Evolutionary conservation across 2,113 vertebrate genomes (phyloP).

Genomic region (Cebus imitator): DNA sequence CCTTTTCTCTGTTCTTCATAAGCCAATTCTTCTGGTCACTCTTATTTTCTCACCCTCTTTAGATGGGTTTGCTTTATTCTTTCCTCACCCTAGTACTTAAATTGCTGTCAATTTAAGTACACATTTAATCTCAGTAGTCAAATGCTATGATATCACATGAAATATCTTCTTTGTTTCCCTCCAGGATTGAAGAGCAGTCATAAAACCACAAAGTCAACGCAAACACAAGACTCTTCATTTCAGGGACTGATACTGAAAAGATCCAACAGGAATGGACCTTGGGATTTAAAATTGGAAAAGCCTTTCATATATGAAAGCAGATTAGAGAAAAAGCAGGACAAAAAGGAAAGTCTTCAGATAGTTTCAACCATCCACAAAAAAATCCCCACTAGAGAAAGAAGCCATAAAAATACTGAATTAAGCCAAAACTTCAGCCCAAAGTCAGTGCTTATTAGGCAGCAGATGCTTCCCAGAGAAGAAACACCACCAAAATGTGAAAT

Average conservation of each 20-base stretch:
- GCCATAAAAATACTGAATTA: constrained; percentile 55
- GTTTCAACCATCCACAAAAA: constrained; percentile 33
- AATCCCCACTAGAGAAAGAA: constrained; percentile 37
- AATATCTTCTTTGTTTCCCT: not conserved
- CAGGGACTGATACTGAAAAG: constrained; percentile 46
- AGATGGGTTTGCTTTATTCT: constrained; percentile 9
- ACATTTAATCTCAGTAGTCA: not conserved
- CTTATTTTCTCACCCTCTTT: not conserved
- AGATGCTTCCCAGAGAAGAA: constrained; percentile 44
- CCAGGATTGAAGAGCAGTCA: constrained; percentile 48
- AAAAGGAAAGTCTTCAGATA: constrained; percentile 1
- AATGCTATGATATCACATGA: not conserved
- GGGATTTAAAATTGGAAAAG: constrained; percentile 65
- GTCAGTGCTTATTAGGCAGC: not conserved
- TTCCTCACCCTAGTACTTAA: not conserved
- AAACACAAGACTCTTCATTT: constrained; percentile 62
- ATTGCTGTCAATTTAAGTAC: not conserved
- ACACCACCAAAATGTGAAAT: constrained; percentile 40
- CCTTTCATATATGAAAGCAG: constrained; percentile 8
- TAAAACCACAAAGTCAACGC: constrained; percentile 66
- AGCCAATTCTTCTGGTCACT: not conserved
- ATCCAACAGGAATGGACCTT: constrained; percentile 41
- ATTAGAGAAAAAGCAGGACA: constrained; percentile 48
- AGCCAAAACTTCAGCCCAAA: constrained; percentile 3
- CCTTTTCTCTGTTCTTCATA: not conserved